A percentile compares a stretch with the other conserved stretches of the same genome.
These are phyloP conservation scores for Phania funesta DNA, from an alignment of 2,888 invertebrate genomes.

Conservation along the genomic window DNA sequence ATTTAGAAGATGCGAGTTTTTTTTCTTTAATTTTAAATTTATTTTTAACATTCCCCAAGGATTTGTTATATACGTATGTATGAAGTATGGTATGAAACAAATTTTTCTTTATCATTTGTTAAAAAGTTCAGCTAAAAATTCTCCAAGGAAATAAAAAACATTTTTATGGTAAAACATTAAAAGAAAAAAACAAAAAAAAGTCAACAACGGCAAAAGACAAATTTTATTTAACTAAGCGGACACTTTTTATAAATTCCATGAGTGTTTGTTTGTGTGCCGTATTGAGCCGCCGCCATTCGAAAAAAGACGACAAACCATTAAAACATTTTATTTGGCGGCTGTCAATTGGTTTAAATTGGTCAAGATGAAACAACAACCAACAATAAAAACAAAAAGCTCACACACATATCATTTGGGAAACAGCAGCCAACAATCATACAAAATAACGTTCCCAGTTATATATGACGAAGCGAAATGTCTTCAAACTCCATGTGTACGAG, in stretches of 20 bases:
- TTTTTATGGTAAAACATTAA: constrained; percentile 45
- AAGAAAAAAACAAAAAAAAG: neutral
- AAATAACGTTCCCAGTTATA: constrained; percentile 44
- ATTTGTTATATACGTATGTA: neutral
- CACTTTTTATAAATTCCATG: constrained; percentile 40
- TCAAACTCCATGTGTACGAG: constrained; percentile 29
- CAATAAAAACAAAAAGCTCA: constrained; percentile 71
- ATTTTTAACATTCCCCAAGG: constrained; percentile 38
- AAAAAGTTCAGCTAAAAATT: neutral
- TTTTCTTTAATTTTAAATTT: neutral
- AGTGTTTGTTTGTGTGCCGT: constrained; percentile 1
- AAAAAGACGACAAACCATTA: constrained; percentile 61
- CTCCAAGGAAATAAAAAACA: constrained; percentile 43
- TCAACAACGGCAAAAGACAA: constrained; percentile 50
- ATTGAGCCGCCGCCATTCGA: constrained; percentile 57
- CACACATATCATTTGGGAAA: constrained; percentile 76
- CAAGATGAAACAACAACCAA: constrained; percentile 43
- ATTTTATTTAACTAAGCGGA: constrained; percentile 62
- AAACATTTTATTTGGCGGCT: constrained; percentile 67
- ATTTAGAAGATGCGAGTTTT: too few relatives aligned
- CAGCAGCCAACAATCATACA: constrained; percentile 38
- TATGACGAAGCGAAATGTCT: constrained; percentile 68
- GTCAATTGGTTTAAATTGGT: constrained; percentile 68
- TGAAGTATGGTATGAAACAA: neutral
- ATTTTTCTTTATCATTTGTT: constrained; percentile 10